Evolutionary conservation across 2,888 invertebrate species (phyloP).

Genomic region (Drosophila demipolita): DNA sequence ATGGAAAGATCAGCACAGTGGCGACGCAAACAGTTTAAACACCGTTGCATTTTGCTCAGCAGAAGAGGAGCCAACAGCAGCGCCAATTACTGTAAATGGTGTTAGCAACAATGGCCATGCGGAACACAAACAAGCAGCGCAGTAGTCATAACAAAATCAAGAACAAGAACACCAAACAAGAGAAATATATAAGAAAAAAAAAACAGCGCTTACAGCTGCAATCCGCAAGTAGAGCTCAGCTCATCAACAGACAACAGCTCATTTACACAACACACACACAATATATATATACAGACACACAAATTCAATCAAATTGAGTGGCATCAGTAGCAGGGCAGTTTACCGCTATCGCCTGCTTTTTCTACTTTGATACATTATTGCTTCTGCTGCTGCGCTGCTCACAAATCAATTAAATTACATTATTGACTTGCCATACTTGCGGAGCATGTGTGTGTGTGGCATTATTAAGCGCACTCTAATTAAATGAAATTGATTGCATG

Average conservation of each 20-base stretch:
- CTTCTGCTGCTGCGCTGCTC: constrained; percentile 50
- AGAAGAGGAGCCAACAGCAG: constrained; percentile 34
- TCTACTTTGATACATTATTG: constrained; percentile 23
- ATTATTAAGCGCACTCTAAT: constrained; percentile 77
- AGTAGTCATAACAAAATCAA: constrained; percentile 43
- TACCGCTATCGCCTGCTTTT: constrained; percentile 35
- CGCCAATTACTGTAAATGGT: constrained; percentile 76
- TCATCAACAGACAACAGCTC: constrained; percentile 27
- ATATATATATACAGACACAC: constrained; percentile 6
- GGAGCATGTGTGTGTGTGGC: constrained; percentile 45
- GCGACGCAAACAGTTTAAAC: constrained; percentile 62
- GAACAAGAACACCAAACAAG: constrained; percentile 32
- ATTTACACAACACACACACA: constrained; percentile 28
- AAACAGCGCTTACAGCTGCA: constrained; percentile 36
- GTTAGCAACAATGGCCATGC: constrained; percentile 73
- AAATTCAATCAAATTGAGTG: constrained; percentile 57
- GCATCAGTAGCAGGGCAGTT: constrained; percentile 44
- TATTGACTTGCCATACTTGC: constrained; percentile 54
- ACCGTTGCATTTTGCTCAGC: constrained; percentile 54
- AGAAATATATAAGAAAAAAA: constrained; percentile 15
- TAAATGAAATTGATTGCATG: constrained; percentile 65
- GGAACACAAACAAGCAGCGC: constrained; percentile 48
- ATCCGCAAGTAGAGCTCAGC: constrained; percentile 32
- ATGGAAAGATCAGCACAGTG: constrained; percentile 22
- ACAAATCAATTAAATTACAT: constrained; percentile 76